Percentiles rank a stretch among this genome's conserved stretches.
Conservation (phyloP, 2,113 vertebrate genomes). For the Varanus komodoensis region DNA sequence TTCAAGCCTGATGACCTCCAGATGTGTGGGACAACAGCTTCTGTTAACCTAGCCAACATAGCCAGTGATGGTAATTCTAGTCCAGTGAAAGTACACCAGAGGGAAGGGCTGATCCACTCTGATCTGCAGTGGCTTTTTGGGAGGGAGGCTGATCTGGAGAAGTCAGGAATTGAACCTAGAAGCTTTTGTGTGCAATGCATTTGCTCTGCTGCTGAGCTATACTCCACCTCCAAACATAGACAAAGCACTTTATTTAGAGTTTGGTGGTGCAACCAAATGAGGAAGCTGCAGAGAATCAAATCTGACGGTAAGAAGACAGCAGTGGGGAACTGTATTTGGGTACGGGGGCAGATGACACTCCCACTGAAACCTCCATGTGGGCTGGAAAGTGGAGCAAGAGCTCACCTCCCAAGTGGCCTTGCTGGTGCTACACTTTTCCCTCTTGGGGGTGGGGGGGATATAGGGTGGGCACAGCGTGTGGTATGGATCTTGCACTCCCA, state of each 20-base stretch:
- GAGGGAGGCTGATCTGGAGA: neutral
- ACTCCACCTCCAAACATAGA: neutral
- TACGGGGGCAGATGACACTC: no score
- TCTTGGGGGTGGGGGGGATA: no score
- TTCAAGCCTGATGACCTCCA: neutral
- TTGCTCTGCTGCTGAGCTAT: neutral
- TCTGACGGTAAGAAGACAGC: neutral
- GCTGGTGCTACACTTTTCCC: no score
- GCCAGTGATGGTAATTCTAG: neutral
- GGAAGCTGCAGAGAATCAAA: neutral
- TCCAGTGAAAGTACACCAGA: neutral
- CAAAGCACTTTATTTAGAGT: neutral
- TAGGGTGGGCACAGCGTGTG: no score
- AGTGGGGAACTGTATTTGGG: no score
- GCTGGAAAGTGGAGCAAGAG: no score
- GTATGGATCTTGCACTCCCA: no score
- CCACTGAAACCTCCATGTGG: no score
- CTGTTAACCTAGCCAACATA: neutral
- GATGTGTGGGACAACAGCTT: neutral
- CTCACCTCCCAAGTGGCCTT: no score
- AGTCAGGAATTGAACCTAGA: neutral
- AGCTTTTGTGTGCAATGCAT: neutral
- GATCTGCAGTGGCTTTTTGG: neutral
- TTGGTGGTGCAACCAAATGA: neutral
- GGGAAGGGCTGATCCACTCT: neutral